Evolutionary conservation across 2,888 invertebrate species (phyloP), one percentile per base, ranked within the genome.

Genomic region (Parelbella ahira): DNA sequence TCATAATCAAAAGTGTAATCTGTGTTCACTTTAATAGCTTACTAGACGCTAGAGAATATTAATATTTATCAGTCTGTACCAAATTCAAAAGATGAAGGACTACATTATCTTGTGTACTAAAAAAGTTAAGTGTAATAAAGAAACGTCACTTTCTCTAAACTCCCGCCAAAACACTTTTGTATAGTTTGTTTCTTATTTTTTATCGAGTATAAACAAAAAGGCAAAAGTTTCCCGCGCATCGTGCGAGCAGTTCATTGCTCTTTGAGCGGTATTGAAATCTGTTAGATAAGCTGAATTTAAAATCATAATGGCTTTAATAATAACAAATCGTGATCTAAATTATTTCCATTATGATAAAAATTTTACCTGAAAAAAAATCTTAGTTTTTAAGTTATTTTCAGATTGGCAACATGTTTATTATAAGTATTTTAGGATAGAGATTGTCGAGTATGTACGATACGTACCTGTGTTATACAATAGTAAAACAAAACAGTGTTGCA

Each of bases 171-270:
- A 19, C 6, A 8, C 24, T 9, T 12, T 21, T 11, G 7, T 37
- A 10, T 37, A 27, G 3, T 37, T 10, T 8, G 29, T 38, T 21
- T 38, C 7, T 15, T 4, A 9, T 18, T 24, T 24, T 11, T 29
- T 18, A 6, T 27, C 6, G 29, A 1, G 3, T 2, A 3, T 13
- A 18, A 11, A 7, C 7, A 30, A 38, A 38, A 38, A 38, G 30
- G 18, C 24, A 34, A 29, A 18, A 36, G 18, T n/a, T n/a, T 21
- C 24, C 25, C 18, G 25, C 36, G 36, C 38, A 24, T 38, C 38
- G 23, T 38, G 30, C 10, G 10, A 11, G 13, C n/a, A 30, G 38
- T 29, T 38, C 30, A 10, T 30, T 38, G 38, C 13, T 28, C 38
- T 38, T 37, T 32, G 10, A 10, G 15, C 15, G 13, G 18, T 9